Evolutionary conservation across 2,113 vertebrate genomes (phyloP).

Genomic region (Melanerpes aurifrons): DNA sequence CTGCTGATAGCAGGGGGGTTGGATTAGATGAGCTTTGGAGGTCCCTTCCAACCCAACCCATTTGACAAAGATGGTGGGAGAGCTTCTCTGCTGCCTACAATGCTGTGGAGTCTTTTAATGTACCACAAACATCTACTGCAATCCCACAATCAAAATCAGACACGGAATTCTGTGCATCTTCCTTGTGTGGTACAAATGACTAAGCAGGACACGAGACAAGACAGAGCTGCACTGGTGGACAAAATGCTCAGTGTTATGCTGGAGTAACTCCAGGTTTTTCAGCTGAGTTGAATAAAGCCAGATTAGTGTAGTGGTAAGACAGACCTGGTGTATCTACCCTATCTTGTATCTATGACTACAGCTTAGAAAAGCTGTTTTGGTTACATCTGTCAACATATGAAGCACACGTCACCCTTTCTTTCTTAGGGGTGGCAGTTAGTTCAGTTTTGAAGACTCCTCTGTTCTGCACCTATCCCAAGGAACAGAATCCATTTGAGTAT

Average conservation of each 20-base stretch:
- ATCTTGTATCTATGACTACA: not conserved
- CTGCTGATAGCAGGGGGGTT: no score
- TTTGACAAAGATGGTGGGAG: not conserved
- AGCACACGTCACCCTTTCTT: not conserved
- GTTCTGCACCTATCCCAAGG: not conserved
- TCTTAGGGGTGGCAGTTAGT: not conserved
- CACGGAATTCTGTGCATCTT: not conserved
- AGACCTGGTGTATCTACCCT: not conserved
- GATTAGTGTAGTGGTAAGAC: not conserved
- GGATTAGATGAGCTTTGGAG: no score
- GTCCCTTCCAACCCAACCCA: not conserved
- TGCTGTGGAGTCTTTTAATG: not conserved
- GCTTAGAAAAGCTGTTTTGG: not conserved
- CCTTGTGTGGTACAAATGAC: not conserved
- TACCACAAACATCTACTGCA: not conserved
- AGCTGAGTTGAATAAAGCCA: not conserved
- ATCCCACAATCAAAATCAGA: not conserved
- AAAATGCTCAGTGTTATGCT: not conserved
- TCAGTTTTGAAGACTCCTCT: not conserved
- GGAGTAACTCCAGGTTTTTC: not conserved
- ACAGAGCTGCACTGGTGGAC: not conserved
- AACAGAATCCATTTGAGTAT: not conserved
- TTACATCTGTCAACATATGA: not conserved
- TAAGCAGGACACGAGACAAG: not conserved
- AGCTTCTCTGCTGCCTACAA: not conserved